phyloP scores from a whole-genome alignment of 1,140 invertebrate species.

The Myzus persicae region DNA sequence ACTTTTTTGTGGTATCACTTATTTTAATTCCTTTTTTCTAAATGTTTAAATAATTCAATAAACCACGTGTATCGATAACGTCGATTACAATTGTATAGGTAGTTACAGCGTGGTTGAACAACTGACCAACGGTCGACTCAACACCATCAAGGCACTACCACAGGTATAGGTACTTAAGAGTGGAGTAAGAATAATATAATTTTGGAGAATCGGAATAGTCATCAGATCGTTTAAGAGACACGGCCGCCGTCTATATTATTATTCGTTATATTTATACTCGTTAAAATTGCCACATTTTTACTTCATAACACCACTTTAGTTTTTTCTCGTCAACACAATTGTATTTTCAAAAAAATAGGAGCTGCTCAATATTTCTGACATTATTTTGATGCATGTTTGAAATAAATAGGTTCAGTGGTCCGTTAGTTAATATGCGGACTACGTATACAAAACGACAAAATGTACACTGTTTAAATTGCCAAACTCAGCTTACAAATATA shows the following conservation, averaged over 20 bases:
- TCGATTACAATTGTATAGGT: no score
- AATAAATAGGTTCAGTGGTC: neutral
- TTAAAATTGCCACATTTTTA: neutral
- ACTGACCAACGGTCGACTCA: neutral
- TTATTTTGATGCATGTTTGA: neutral
- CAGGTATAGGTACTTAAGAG: no score
- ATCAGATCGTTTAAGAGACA: neutral
- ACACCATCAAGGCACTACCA: no score
- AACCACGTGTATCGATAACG: no score
- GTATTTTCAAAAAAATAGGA: neutral
- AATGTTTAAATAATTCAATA: no score
- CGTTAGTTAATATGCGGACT: neutral
- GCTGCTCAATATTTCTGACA: neutral
- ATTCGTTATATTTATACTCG: neutral
- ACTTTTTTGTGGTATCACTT: no score
- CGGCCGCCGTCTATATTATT: neutral
- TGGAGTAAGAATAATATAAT: neutral
- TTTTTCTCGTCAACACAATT: accelerated
- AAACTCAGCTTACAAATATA: neutral
- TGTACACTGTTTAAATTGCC: neutral
- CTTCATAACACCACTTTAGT: neutral
- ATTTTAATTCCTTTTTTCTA: no score
- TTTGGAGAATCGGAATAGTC: neutral
- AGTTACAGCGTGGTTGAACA: neutral
- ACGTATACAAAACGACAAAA: neutral